Percentiles rank a stretch among this genome's conserved stretches.
Conservation (phyloP, 2,888 invertebrate genomes). For the Acanthosepion lycidas region DNA sequence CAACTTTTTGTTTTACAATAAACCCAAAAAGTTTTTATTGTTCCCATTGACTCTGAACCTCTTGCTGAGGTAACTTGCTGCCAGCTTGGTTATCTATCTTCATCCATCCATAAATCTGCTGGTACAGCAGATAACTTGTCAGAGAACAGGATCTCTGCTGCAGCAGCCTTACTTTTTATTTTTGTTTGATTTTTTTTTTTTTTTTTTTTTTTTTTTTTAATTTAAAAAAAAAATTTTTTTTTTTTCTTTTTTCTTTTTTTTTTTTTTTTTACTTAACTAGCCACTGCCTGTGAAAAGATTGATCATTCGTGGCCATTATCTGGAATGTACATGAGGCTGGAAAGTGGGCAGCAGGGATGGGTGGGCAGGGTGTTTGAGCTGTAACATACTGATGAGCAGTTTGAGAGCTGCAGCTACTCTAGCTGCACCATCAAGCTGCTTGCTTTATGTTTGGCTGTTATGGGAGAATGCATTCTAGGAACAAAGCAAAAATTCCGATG, state of each 20-base stretch:
- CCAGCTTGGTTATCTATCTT: neutral
- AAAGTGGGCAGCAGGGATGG: constrained; percentile 70
- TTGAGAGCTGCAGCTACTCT: neutral
- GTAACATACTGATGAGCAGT: neutral
- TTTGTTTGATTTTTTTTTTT: neutral
- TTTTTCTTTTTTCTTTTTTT: neutral
- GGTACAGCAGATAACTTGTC: constrained; percentile 42
- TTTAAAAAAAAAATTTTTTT: neutral
- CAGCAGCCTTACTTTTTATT: neutral
- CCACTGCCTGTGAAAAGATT: constrained; percentile 57
- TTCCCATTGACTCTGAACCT: neutral
- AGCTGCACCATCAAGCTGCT: neutral
- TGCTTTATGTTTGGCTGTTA: neutral
- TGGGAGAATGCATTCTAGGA: constrained; percentile 48
- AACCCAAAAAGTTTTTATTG: neutral
- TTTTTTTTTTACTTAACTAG: neutral
- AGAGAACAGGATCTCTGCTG: constrained; percentile 33
- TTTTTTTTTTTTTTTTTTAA: neutral
- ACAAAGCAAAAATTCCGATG: constrained; percentile 4
- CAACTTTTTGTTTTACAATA: too few species aligned
- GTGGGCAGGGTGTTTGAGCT: neutral
- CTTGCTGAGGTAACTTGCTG: neutral
- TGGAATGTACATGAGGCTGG: constrained; percentile 76
- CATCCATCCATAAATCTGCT: constrained; percentile 33
- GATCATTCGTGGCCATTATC: constrained; percentile 58